phyloP scores from a whole-genome alignment of 2,113 vertebrate genomes.

The Ochotona curzoniae region DNA sequence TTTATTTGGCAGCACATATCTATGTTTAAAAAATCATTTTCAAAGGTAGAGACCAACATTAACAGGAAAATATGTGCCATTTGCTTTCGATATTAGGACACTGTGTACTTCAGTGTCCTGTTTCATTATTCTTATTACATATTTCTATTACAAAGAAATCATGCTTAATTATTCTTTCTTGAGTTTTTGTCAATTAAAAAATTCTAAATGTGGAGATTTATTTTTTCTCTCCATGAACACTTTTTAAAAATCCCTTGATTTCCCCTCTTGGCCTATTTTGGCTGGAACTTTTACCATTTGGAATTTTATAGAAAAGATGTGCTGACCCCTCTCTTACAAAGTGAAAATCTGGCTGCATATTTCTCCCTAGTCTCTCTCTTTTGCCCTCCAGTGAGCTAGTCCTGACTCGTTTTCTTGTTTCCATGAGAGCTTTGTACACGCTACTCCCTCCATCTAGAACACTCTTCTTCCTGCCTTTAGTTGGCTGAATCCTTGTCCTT shows the following conservation, averaged over 20 bases:
- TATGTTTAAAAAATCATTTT: constrained; percentile 36
- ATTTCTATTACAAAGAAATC: constrained; percentile 4
- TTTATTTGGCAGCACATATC: constrained; percentile 29
- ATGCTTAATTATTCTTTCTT: constrained; percentile 30
- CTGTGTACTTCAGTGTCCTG: neutral
- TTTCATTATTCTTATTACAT: constrained; percentile 11
- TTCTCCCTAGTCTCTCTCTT: neutral
- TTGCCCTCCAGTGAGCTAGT: neutral
- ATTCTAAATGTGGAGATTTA: neutral
- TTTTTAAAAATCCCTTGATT: neutral
- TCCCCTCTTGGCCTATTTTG: constrained; percentile 35
- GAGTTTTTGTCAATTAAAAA: constrained; percentile 28
- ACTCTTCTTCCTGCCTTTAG: neutral
- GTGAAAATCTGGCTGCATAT: neutral
- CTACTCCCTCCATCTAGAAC: neutral
- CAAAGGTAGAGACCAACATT: constrained; percentile 1
- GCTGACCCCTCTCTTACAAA: neutral
- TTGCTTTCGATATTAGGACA: constrained; percentile 13
- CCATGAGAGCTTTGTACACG: neutral
- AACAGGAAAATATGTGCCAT: constrained; percentile 13
- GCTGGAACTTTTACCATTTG: constrained; percentile 3
- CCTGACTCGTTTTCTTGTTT: neutral
- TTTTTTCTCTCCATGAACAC: constrained; percentile 36
- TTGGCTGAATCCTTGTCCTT: neutral
- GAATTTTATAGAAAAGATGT: neutral